phyloP scores from a whole-genome alignment of 2,888 invertebrate genomes.

The Helobdella robusta region DNA sequence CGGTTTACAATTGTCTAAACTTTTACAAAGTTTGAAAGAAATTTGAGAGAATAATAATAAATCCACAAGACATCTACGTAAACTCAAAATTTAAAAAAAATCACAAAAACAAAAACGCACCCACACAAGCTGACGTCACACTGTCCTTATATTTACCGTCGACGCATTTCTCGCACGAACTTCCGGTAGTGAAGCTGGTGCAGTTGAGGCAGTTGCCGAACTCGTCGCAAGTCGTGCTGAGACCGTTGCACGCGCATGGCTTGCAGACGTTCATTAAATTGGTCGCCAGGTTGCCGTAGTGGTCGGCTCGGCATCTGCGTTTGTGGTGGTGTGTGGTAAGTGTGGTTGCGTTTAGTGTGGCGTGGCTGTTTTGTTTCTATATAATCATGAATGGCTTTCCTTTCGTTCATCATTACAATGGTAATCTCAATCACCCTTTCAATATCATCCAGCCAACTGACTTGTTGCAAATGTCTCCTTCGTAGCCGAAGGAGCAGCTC shows the following conservation, averaged over 20 bases:
- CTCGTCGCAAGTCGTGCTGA: constrained; percentile 73
- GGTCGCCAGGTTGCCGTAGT: constrained; percentile 67
- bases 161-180: constrained; percentile 36
- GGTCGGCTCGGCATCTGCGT: constrained; percentile 68
- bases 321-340: too few species aligned
- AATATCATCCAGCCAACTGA: not conserved
- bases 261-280: constrained; percentile 58
- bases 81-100: too few species aligned
- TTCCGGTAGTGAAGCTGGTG: constrained; percentile 34
- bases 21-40: too few species aligned
- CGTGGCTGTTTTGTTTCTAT: too few species aligned
- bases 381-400: too few species aligned
- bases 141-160: constrained; percentile 37
- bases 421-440: too few species aligned
- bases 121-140: constrained; percentile 36
- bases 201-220: constrained; percentile 68
- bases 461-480: constrained; percentile 6
- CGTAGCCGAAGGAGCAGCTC: constrained; percentile 22
- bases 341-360: too few species aligned
- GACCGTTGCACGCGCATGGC: constrained; percentile 75
- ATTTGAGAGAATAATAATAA: too few species aligned
- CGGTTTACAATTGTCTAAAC: too few species aligned
- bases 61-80: too few species aligned
- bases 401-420: too few species aligned
- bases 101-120: too few species aligned